phyloP scores from a whole-genome alignment of 2,797 vertebrate species.

The Phoeniculus purpureus region DNA sequence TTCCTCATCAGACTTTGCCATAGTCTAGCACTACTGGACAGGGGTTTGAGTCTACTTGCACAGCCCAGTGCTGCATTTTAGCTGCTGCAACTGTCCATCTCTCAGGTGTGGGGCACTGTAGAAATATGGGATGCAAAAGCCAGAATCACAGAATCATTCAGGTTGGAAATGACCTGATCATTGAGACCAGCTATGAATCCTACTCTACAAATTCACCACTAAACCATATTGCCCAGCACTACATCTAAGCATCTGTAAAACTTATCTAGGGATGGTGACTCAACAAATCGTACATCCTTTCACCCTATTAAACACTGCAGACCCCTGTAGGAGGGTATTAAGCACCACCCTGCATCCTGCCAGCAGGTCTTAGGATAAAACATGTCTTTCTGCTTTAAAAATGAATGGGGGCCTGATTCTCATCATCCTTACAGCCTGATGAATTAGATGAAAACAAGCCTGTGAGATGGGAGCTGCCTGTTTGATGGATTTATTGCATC shows the following conservation, averaged over 20 bases:
- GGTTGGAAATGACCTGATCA: too few relatives aligned
- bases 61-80: background rate
- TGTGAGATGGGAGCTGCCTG: background rate
- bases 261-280: too few relatives aligned
- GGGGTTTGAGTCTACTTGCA: background rate
- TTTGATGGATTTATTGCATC: conserved; percentile 26
- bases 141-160: background rate
- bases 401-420: background rate
- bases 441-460: background rate
- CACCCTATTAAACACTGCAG: too few relatives aligned
- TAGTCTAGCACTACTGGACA: background rate
- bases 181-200: too few relatives aligned
- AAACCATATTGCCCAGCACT: too few relatives aligned
- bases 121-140: background rate
- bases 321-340: too few relatives aligned
- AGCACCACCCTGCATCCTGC: background rate
- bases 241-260: too few relatives aligned
- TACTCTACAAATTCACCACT: too few relatives aligned
- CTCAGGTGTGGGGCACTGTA: background rate
- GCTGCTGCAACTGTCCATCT: background rate
- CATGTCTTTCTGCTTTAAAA: background rate
- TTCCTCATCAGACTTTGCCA: too few relatives aligned
- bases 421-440: background rate
- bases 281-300: too few relatives aligned
- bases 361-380: background rate